Conservation (phyloP, 37 sponge, comb jelly and placozoan genomes). For the Crambe crambe region DNA sequence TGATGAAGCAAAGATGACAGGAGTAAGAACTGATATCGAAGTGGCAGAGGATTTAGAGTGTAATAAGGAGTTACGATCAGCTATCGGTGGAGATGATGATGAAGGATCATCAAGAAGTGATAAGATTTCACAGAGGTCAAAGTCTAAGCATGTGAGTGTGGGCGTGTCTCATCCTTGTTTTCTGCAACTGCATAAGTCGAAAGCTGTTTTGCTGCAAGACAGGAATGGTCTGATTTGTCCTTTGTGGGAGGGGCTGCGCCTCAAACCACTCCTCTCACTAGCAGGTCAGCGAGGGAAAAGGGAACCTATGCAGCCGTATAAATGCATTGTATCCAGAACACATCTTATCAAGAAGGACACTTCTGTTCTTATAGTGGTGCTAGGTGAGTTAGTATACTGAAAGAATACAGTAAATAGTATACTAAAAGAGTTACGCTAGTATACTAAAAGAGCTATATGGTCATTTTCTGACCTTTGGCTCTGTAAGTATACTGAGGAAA, state of each 20-base stretch:
- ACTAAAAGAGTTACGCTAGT: no score
- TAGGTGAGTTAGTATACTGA: slow-evolving; percentile 46
- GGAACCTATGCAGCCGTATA: not conserved
- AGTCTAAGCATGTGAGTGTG: not conserved
- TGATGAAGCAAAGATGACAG: not conserved
- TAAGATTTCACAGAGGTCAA: not conserved
- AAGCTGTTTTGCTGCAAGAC: slow-evolving; percentile 28
- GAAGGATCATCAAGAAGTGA: no score
- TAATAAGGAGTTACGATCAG: no score
- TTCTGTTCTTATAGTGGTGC: slow-evolving; percentile 25
- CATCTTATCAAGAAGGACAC: slow-evolving; percentile 13
- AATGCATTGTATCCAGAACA: slow-evolving; percentile 17
- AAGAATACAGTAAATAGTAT: no score
- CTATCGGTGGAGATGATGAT: no score
- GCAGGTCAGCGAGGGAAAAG: not conserved
- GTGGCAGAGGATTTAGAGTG: no score
- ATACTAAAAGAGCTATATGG: no score
- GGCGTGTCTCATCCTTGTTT: not conserved
- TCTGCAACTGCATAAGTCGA: slow-evolving; percentile 11
- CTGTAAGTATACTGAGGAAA: no score
- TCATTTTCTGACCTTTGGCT: no score
- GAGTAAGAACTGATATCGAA: no score
- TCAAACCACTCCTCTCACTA: not conserved
- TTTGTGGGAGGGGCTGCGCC: slow-evolving; percentile 44
- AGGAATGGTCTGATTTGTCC: slow-evolving; percentile 32